Conservation (phyloP, 2,888 invertebrate genomes). For the Acronicta aceris region DNA sequence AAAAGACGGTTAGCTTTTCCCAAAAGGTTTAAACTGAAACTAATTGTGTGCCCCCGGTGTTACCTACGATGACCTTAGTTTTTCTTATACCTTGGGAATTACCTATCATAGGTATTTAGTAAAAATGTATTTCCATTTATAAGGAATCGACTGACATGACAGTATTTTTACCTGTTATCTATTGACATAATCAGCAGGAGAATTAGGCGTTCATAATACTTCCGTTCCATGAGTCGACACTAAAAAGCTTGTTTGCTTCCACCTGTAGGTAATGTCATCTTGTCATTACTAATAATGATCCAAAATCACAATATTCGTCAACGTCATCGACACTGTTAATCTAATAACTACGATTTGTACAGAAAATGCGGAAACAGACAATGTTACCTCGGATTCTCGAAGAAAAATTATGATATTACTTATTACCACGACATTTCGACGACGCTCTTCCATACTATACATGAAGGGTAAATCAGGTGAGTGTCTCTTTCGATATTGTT, state of each 20-base stretch:
- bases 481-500: neutral
- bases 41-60: too few species aligned
- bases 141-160: too few species aligned
- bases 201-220: slow-evolving; percentile 3
- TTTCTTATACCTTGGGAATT: too few species aligned
- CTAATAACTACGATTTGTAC: slow-evolving; percentile 68
- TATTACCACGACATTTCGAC: slow-evolving; percentile 27
- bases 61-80: too few species aligned
- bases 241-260: slow-evolving; percentile 35
- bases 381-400: slow-evolving; percentile 51
- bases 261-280: slow-evolving; percentile 43
- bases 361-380: slow-evolving; percentile 57
- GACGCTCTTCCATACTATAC: slow-evolving; percentile 5
- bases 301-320: slow-evolving; percentile 63
- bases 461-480: slow-evolving; percentile 8
- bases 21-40: too few species aligned
- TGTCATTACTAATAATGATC: slow-evolving; percentile 49
- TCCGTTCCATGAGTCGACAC: slow-evolving; percentile 7
- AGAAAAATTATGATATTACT: slow-evolving; percentile 50
- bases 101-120: too few species aligned
- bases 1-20: too few species aligned
- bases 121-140: too few species aligned
- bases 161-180: too few species aligned
- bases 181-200: neutral
- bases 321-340: slow-evolving; percentile 61